Conservation (phyloP, 2,797 vertebrate species). For the Sebastes cheni region DNA sequence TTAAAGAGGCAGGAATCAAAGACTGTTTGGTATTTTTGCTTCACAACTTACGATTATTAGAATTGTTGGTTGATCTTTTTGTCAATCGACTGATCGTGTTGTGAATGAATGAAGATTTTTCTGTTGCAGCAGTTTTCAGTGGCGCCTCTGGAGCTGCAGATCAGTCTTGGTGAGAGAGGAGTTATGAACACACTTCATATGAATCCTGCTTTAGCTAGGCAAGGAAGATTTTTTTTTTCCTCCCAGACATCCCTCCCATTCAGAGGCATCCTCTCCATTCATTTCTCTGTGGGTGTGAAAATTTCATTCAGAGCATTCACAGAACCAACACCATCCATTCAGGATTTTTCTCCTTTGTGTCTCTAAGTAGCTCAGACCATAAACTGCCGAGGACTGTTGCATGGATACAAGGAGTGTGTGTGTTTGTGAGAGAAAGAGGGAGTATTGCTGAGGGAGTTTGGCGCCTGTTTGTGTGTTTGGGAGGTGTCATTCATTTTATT, state of each 20-base stretch:
- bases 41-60: background rate
- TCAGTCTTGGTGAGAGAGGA: conserved; percentile 9
- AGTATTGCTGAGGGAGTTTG: background rate
- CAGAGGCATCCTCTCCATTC: conserved; percentile 60
- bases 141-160: background rate
- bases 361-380: conserved; percentile 53
- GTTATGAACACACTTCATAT: conserved; percentile 11
- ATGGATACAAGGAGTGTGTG: conserved; percentile 55
- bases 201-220: conserved; percentile 23
- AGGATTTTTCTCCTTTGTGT: conserved; percentile 62
- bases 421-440: background rate
- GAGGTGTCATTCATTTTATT: conserved; percentile 36
- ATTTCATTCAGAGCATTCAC: conserved; percentile 65
- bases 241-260: conserved; percentile 48
- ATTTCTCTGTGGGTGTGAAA: conserved; percentile 56
- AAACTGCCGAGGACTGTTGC: conserved; percentile 59
- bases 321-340: conserved; percentile 59
- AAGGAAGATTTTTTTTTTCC: conserved; percentile 20
- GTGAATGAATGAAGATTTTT: background rate
- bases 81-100: background rate
- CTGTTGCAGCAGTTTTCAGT: background rate
- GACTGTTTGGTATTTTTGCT: background rate
- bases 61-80: background rate
- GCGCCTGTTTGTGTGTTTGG: background rate
- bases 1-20: background rate